Conservation (phyloP, 2,797 vertebrate species). For the Myotis planiceps region DNA sequence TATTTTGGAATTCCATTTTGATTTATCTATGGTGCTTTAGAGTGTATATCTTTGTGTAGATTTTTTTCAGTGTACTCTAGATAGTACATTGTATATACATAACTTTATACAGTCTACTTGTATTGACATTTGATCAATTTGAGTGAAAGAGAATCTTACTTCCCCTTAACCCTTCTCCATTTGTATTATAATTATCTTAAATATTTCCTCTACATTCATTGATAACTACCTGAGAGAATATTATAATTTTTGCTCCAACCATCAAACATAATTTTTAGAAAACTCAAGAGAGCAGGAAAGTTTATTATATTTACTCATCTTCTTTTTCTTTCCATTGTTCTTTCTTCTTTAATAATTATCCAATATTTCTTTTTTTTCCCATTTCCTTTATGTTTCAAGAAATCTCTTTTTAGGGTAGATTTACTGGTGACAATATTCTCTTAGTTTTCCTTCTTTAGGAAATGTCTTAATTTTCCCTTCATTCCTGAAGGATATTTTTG, state of each 20-base stretch:
- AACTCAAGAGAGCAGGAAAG: background rate
- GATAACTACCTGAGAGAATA: background rate
- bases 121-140: background rate
- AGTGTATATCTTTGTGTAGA: background rate
- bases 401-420: background rate
- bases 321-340: background rate
- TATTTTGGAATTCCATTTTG: background rate
- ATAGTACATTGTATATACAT: background rate
- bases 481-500: background rate
- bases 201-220: background rate
- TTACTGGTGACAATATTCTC: background rate
- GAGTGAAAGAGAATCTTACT: background rate
- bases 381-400: background rate
- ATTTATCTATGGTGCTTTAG: background rate
- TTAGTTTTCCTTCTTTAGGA: background rate
- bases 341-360: background rate
- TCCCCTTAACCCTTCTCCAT: background rate
- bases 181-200: background rate
- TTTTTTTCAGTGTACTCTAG: background rate
- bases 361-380: background rate
- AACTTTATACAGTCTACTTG: background rate
- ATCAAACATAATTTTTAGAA: background rate
- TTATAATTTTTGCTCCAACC: background rate
- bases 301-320: background rate
- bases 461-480: background rate